Evolutionary conservation across 2,888 invertebrate species (phyloP).

Genomic region (Dugesia japonica): DNA sequence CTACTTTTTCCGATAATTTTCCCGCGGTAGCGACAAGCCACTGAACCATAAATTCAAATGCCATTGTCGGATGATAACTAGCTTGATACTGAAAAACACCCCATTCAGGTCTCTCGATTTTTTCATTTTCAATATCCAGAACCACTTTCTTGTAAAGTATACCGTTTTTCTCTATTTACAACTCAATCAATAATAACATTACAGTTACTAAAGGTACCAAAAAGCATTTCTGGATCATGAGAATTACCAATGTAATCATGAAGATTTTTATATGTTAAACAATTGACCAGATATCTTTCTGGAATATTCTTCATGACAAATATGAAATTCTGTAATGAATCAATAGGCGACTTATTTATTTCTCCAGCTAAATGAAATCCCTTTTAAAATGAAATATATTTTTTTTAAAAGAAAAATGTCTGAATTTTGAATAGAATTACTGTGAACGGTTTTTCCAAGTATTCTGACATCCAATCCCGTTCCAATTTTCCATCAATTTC

Average conservation of each 20-base stretch:
- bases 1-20: conserved; percentile 63
- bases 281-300: not conserved
- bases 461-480: not conserved
- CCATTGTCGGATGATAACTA: conserved; percentile 69
- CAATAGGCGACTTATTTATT: not conserved
- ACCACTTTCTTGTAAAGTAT: conserved; percentile 24
- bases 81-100: conserved; percentile 79
- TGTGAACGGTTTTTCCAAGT: not conserved
- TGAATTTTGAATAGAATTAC: not conserved
- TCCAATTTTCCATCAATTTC: not conserved
- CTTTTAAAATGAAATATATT: too few relatives aligned
- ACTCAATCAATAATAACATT: not conserved
- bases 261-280: not conserved
- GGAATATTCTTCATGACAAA: not conserved
- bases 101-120: conserved; percentile 64
- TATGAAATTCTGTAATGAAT: not conserved
- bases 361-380: not conserved
- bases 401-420: too few relatives aligned
- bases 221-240: conserved; percentile 5
- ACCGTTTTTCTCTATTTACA: conserved; percentile 8
- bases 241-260: not conserved
- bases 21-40: conserved; percentile 92
- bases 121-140: conserved; percentile 27
- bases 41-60: conserved; percentile 81
- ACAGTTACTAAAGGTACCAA: not conserved